A percentile compares a stretch with the other conserved stretches of the same genome.
Conservation (phyloP, 64 coral and sea anemone species). For the Montipora sp. region DNA sequence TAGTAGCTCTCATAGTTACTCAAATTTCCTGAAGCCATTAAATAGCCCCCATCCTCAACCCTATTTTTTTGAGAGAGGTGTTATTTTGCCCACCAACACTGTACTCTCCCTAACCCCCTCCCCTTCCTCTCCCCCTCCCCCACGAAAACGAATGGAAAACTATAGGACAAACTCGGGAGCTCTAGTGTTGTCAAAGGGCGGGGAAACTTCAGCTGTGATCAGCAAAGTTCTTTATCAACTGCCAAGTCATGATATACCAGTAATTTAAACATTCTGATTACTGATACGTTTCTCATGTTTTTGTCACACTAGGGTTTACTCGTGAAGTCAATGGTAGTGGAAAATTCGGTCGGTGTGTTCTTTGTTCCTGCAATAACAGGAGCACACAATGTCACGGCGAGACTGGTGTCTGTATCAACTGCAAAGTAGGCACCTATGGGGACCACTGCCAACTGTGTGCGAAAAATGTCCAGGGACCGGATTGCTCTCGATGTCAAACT, state of each 20-base stretch:
- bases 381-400: conserved; percentile 76
- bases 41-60: too few relatives aligned
- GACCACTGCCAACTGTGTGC: conserved; percentile 76
- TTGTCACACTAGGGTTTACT: conserved; percentile 66
- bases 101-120: too few relatives aligned
- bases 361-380: conserved; percentile 88
- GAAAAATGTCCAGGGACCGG: conserved; percentile 78
- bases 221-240: too few relatives aligned
- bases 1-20: too few relatives aligned
- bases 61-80: too few relatives aligned
- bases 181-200: too few relatives aligned
- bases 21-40: too few relatives aligned
- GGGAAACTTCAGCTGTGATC: too few relatives aligned
- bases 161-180: too few relatives aligned
- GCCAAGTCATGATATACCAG: not conserved
- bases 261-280: not conserved
- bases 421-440: conserved; percentile 82
- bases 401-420: conserved; percentile 74
- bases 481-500: conserved; percentile 68
- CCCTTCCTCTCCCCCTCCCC: too few relatives aligned
- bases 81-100: too few relatives aligned
- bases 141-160: too few relatives aligned
- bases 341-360: conserved; percentile 68
- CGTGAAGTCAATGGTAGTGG: conserved; percentile 58
- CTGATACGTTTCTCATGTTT: not conserved